Evolutionary conservation across 2,113 vertebrate species (phyloP).

Genomic region (Aegotheles bennettii): DNA sequence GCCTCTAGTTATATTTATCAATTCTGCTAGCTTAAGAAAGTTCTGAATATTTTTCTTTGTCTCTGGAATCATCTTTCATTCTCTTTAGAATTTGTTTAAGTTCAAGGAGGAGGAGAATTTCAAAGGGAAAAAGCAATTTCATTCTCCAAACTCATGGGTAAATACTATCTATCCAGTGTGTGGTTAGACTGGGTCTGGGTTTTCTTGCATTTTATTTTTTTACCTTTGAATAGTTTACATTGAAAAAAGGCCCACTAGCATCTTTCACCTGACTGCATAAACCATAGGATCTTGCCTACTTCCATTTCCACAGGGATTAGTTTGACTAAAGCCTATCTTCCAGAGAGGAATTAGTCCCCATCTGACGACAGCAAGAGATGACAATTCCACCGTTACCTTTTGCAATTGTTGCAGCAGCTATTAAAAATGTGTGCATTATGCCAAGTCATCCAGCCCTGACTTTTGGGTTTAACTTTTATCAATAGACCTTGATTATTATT

Average conservation of each 20-base stretch:
- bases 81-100: background rate
- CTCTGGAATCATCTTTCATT: background rate
- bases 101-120: background rate
- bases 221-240: background rate
- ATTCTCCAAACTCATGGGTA: background rate
- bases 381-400: background rate
- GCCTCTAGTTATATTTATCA: background rate
- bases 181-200: background rate
- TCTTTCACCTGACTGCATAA: background rate
- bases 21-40: background rate
- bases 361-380: background rate
- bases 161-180: background rate
- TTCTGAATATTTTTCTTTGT: background rate
- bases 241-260: background rate
- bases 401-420: background rate
- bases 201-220: background rate
- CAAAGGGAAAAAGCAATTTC: background rate
- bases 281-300: background rate
- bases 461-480: background rate
- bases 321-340: background rate
- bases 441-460: background rate
- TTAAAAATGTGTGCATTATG: background rate
- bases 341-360: background rate
- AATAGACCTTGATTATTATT: background rate
- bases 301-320: background rate